Percentiles rank a stretch among this genome's conserved stretches.
Conservation (phyloP, 2,888 invertebrate species). For the Linnaemya vulpina region DNA sequence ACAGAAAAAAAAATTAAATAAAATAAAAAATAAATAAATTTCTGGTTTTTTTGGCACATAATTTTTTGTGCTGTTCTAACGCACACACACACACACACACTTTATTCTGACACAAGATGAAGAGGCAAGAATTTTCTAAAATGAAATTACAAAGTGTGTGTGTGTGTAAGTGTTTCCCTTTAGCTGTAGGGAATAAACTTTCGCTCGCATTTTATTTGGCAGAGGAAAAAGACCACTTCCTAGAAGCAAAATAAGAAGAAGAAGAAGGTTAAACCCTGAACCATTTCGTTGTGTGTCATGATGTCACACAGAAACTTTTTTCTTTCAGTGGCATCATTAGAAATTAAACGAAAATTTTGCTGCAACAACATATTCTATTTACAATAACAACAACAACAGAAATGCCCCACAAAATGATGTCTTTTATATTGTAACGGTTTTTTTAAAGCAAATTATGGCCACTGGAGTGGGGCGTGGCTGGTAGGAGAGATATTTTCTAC, state of each 20-base stretch:
- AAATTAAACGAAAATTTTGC: slow-evolving; percentile 18
- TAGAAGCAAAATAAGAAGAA: slow-evolving; percentile 6
- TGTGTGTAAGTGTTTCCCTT: slow-evolving; percentile 18
- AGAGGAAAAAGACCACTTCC: neutral
- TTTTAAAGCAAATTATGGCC: neutral
- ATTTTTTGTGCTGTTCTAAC: neutral
- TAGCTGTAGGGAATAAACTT: slow-evolving; percentile 37
- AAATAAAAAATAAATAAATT: no score
- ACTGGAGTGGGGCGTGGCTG: slow-evolving; percentile 11
- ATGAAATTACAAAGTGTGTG: slow-evolving; percentile 17
- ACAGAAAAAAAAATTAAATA: slow-evolving; percentile 33
- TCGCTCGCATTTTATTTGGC: slow-evolving; percentile 6
- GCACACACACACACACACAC: no score
- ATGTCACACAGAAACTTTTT: slow-evolving; percentile 58
- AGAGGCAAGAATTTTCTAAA: neutral
- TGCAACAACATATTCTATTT: neutral
- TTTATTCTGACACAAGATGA: neutral
- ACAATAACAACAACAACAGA: neutral
- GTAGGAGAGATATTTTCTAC: slow-evolving; percentile 42
- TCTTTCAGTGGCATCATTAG: slow-evolving; percentile 5
- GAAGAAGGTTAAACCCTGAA: slow-evolving; percentile 57
- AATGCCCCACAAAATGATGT: slow-evolving; percentile 1
- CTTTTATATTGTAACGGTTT: neutral
- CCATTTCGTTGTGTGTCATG: slow-evolving; percentile 41
- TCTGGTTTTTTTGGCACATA: slow-evolving; percentile 54